These are phyloP conservation scores for Lagorchestes hirsutus DNA, from an alignment of 2,797 vertebrate genomes.

Conservation along the genomic window DNA sequence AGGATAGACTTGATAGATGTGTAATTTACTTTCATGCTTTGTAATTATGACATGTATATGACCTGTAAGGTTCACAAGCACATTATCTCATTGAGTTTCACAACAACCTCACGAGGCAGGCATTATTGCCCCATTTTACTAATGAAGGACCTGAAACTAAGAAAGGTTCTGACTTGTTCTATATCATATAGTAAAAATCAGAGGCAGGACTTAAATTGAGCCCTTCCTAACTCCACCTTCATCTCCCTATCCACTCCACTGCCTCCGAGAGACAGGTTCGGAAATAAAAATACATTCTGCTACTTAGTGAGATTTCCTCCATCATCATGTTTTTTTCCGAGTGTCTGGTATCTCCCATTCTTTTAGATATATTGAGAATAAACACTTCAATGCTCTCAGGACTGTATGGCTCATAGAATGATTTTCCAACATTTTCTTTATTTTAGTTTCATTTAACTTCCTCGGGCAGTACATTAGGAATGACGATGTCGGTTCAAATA, in stretches of 20 bases:
- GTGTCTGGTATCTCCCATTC: neutral
- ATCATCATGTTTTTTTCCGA: neutral
- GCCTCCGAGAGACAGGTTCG: neutral
- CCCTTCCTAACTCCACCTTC: neutral
- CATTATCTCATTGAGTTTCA: neutral
- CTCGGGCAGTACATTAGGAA: neutral
- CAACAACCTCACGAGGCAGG: neutral
- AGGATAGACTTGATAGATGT: neutral
- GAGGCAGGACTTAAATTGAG: neutral
- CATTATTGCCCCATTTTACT: neutral
- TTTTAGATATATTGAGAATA: neutral
- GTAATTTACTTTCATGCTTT: neutral
- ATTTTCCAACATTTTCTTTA: neutral
- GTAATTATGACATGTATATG: neutral
- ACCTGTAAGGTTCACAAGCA: neutral
- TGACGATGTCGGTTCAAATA: neutral
- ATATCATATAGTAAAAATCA: neutral
- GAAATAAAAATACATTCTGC: neutral
- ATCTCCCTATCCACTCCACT: neutral
- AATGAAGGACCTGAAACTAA: neutral
- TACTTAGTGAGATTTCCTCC: neutral
- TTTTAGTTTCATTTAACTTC: neutral
- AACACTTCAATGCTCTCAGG: neutral
- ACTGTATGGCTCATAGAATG: neutral
- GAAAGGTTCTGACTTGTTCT: neutral